Percentiles rank a stretch among this genome's conserved stretches.
Evolutionary conservation across 2,797 vertebrate genomes (phyloP).

Genomic region (Spinus olivaceus): DNA sequence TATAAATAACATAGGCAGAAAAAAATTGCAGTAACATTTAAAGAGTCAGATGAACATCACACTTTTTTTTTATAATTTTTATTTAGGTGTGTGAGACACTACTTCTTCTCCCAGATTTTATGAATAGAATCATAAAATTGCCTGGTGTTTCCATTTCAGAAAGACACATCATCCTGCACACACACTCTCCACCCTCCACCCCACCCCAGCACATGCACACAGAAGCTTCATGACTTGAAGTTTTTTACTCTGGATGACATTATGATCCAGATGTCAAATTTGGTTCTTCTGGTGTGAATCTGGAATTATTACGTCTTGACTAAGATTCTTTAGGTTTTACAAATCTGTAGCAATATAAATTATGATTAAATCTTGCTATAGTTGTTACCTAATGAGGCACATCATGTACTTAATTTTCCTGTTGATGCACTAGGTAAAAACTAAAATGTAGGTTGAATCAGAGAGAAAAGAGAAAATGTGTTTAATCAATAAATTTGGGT

Average conservation of each 20-base stretch:
- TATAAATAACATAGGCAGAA: neutral
- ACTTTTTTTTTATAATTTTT: neutral
- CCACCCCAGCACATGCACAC: neutral
- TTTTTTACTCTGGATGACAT: neutral
- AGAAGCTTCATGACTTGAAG: neutral
- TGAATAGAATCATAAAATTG: neutral
- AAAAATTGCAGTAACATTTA: neutral
- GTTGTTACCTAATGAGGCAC: neutral
- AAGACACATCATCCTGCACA: neutral
- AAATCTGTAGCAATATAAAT: neutral
- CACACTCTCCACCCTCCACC: accelerated
- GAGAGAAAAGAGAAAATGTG: neutral
- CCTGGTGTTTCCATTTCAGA: neutral
- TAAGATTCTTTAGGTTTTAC: neutral
- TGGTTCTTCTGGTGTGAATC: neutral
- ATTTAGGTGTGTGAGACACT: neutral
- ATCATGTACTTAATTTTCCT: neutral
- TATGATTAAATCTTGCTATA: neutral
- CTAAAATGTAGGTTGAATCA: neutral
- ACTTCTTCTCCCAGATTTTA: neutral
- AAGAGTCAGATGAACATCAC: neutral
- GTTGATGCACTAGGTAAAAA: neutral
- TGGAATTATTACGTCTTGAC: neutral
- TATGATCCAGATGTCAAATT: neutral
- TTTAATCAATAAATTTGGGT: neutral